Evolutionary conservation across 2,113 vertebrate species (phyloP).

Genomic region (Fregetta grallaria): DNA sequence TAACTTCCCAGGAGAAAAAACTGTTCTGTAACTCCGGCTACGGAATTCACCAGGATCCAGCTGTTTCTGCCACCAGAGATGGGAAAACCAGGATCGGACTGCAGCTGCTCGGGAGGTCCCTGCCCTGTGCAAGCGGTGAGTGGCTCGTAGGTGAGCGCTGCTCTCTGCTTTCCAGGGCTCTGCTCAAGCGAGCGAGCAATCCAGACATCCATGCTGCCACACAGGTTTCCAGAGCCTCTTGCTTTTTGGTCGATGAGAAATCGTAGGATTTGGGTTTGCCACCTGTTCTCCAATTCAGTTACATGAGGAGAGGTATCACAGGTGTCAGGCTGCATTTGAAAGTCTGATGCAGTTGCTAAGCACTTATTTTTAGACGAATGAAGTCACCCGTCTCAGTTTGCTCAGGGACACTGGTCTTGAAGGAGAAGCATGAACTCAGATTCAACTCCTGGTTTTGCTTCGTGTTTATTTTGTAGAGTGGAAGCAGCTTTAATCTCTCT

Average conservation of each 20-base stretch:
- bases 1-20: neutral
- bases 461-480: neutral
- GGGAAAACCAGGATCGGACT: neutral
- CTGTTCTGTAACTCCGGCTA: neutral
- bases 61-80: neutral
- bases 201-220: neutral
- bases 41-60: neutral
- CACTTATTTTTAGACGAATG: neutral
- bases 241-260: neutral
- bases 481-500: neutral
- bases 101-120: neutral
- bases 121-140: neutral
- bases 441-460: neutral
- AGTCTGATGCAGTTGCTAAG: neutral
- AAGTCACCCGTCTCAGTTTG: neutral
- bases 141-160: fast-evolving
- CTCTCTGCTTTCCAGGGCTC: neutral
- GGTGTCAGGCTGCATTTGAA: neutral
- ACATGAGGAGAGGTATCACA: neutral
- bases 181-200: neutral
- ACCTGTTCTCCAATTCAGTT: neutral
- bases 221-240: neutral
- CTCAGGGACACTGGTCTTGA: neutral
- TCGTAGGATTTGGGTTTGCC: neutral
- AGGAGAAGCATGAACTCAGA: neutral